Evolutionary conservation across 1,140 invertebrate genomes (phyloP), one percentile per base, ranked within the genome.

Genomic region (Zaprionus davidi): DNA sequence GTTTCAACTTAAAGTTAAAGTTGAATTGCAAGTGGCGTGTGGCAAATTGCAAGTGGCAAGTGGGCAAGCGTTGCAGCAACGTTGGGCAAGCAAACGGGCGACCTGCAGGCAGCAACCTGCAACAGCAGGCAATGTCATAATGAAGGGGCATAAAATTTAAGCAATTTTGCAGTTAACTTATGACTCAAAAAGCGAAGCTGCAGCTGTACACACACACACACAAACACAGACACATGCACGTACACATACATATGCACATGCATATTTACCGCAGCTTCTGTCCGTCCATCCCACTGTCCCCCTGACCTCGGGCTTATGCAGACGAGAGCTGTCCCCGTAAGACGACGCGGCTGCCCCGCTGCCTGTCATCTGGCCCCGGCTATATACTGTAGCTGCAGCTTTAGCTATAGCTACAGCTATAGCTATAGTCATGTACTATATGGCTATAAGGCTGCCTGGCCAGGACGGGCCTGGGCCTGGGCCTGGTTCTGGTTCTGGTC

Each of bases 131-230:
- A 22, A 15, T 58, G 59, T 13, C 58, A 68, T 71, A 75, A 51
- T 71, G 44, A 58, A 20, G 41, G 5, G 38, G 24, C 63, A 72
- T 51, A 31, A 44, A 72, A 67, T 67, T 78, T 69, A 74, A 83
- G 57, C 62, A 74, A 71, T 79, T 86, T 74, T 20, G 58, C 62
- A 73, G 76, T 65, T 70, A 82, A 82, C 65, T 82, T 76, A 78
- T 66, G 78, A 63, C 38, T 66, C 15, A 41, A 49, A 53, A 60
- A 72, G 34, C 55, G 12, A 38, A 71, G 15, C 56, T 51, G 49
- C 44, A 26, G 22, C 63, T 34, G 31, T 38, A 31, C 44, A 51
- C 44, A 60, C 31, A 17, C 66, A 53, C 20, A 60, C 1, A 36
- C 7, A 56, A 6, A 46, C 15, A 13, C 46, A 36, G 1, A 46